Evolutionary conservation across 2,797 vertebrate genomes (phyloP).

Genomic region (Micropoecilia bifurca): DNA sequence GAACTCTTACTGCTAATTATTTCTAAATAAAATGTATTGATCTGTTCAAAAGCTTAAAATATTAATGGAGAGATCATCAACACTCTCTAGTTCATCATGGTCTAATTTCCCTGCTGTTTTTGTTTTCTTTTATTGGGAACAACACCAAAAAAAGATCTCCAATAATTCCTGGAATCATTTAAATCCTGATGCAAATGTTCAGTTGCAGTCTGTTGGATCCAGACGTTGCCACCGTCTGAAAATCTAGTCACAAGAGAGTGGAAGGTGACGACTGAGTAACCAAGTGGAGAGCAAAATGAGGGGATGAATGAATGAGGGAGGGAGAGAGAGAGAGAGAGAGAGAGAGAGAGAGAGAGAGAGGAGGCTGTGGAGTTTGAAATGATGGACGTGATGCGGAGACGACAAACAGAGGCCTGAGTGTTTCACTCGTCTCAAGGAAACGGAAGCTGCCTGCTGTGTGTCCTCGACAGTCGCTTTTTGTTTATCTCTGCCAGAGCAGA

Average conservation of each 20-base stretch:
- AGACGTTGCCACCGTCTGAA: constrained; percentile 16
- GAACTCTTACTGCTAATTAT: neutral
- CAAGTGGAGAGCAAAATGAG: constrained; percentile 21
- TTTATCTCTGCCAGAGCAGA: constrained; percentile 20
- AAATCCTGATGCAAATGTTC: constrained; percentile 6
- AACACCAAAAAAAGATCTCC: constrained; percentile 14
- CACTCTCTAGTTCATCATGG: neutral
- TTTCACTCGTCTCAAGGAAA: constrained; percentile 51
- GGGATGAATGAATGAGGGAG: constrained; percentile 35
- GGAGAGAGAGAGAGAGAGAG: constrained; percentile 32
- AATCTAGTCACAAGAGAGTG: constrained; percentile 25
- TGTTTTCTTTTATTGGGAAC: neutral
- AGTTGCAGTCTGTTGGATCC: constrained; percentile 12
- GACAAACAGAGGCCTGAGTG: constrained; percentile 70
- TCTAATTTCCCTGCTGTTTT: neutral
- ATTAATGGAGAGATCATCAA: neutral
- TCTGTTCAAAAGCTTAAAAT: neutral
- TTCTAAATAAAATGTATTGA: neutral
- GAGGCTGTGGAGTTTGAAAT: constrained; percentile 47
- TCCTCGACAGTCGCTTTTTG: constrained; percentile 44
- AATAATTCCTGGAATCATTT: neutral
- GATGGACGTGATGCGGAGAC: constrained; percentile 49
- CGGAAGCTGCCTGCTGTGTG: constrained; percentile 63
- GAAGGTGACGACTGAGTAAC: constrained; percentile 14
- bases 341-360: constrained; percentile 31